A percentile compares a stretch with the other conserved stretches of the same genome.
These are phyloP conservation scores for Dicrostonyx torquatus DNA, from an alignment of 2,797 vertebrate genomes.

Conservation along the genomic window DNA sequence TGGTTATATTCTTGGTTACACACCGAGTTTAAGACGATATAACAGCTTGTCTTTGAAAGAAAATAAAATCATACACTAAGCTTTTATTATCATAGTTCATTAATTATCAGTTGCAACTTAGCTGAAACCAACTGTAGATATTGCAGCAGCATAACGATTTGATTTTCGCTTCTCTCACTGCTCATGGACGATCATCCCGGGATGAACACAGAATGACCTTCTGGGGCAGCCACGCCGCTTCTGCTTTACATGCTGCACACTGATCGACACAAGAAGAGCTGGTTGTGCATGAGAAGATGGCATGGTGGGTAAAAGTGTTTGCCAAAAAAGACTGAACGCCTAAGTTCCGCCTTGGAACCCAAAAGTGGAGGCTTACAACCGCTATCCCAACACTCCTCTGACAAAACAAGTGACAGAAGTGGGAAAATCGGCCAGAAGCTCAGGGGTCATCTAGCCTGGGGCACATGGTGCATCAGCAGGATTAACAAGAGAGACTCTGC, in stretches of 20 bases:
- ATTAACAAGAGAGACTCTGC: background rate
- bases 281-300: background rate
- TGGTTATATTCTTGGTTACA: background rate
- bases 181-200: background rate
- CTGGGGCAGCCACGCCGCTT: background rate
- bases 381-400: background rate
- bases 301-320: background rate
- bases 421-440: background rate
- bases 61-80: background rate
- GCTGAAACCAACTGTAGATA: background rate
- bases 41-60: background rate
- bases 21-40: background rate
- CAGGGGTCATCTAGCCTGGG: background rate
- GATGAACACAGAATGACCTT: background rate
- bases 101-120: background rate
- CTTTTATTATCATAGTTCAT: background rate
- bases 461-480: background rate
- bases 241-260: accelerated
- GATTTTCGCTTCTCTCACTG: background rate
- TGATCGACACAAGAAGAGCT: background rate
- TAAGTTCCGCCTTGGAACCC: background rate
- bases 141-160: background rate
- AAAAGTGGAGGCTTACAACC: background rate
- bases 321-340: background rate
- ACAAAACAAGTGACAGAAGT: background rate